Percentiles rank a stretch among this genome's conserved stretches.
Evolutionary conservation across 2,888 invertebrate species (phyloP).

Genomic region (Lacanobia oleracea): DNA sequence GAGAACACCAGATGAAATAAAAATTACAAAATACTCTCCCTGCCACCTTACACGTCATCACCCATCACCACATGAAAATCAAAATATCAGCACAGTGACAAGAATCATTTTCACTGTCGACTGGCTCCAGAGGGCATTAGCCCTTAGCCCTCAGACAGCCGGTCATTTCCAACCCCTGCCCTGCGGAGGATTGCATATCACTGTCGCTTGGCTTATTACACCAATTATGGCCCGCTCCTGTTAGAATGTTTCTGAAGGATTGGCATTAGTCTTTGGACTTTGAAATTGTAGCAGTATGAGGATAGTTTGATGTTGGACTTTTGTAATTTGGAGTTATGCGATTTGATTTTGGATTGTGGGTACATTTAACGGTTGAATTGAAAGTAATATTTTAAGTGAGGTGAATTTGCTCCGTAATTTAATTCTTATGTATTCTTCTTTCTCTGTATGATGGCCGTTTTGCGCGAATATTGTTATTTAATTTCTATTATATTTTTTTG

Average conservation of each 20-base stretch:
- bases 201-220: conserved; percentile 63
- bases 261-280: conserved; percentile 48
- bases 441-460: too few species aligned
- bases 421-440: too few species aligned
- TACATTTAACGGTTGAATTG: background rate
- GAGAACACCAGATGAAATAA: too few species aligned
- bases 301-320: conserved; percentile 18
- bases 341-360: background rate
- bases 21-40: background rate
- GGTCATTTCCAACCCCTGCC: conserved; percentile 57
- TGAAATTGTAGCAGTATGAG: conserved; percentile 20
- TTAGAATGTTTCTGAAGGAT: conserved; percentile 49
- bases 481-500: too few species aligned
- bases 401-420: too few species aligned
- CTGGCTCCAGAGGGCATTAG: conserved; percentile 57
- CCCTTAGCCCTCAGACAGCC: conserved; percentile 53
- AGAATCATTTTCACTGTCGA: conserved; percentile 62
- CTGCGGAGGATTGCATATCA: conserved; percentile 67
- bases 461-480: too few species aligned
- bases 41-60: conserved; percentile 6
- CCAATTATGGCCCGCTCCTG: conserved; percentile 61
- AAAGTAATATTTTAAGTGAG: too few species aligned
- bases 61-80: conserved; percentile 37
- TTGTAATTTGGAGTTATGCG: background rate
- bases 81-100: conserved; percentile 45